phyloP scores from a whole-genome alignment of 2,113 vertebrate genomes.

The Montifringilla adamsi region DNA sequence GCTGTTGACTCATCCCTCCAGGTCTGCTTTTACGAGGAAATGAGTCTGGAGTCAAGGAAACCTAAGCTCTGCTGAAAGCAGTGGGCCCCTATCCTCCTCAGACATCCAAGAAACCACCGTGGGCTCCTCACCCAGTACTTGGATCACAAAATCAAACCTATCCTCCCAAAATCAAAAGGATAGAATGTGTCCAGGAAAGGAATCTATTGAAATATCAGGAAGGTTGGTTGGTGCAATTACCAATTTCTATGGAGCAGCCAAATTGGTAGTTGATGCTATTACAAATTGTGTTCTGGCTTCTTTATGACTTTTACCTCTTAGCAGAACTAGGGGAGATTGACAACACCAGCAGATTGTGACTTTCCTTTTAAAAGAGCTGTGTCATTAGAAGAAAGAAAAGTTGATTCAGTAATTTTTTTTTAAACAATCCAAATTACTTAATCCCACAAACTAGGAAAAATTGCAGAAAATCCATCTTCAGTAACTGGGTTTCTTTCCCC shows the following conservation, averaged over 20 bases:
- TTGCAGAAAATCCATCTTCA: neutral
- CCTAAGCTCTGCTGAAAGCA: neutral
- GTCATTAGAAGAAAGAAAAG: neutral
- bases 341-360: neutral
- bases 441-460: neutral
- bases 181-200: neutral
- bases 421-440: neutral
- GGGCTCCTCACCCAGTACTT: neutral
- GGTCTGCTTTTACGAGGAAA: neutral
- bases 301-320: neutral
- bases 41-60: neutral
- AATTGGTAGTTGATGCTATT: neutral
- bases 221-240: neutral
- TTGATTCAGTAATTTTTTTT: neutral
- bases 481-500: neutral
- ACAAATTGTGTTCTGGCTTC: neutral
- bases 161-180: neutral
- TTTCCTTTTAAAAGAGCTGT: neutral
- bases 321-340: neutral
- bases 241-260: neutral
- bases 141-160: neutral
- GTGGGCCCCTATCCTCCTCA: neutral
- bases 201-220: neutral
- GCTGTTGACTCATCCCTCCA: neutral
- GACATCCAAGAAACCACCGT: neutral